Evolutionary conservation across 2,113 vertebrate genomes (phyloP).

Genomic region (Orcinus orca): DNA sequence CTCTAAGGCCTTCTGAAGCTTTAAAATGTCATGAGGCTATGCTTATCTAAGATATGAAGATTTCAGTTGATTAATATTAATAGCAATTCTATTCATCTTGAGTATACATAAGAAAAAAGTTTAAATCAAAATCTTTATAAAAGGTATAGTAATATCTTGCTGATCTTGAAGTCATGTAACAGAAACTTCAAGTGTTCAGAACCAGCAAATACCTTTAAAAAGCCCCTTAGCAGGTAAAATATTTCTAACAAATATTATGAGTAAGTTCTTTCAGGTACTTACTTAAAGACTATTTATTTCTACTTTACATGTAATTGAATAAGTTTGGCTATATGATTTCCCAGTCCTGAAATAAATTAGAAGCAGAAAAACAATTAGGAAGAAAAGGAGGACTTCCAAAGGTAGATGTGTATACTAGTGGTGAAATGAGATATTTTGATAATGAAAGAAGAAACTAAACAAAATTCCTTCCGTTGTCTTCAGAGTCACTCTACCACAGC

Average conservation of each 20-base stretch:
- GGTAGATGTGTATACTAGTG: background rate
- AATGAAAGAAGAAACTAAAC: background rate
- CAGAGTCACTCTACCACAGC: background rate
- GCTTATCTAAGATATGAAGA: background rate
- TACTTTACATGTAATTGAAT: background rate
- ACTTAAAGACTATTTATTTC: background rate
- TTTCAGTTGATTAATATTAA: slow-evolving; percentile 36
- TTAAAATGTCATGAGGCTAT: background rate
- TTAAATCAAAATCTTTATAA: slow-evolving; percentile 20
- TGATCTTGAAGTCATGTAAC: background rate
- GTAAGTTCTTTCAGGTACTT: background rate
- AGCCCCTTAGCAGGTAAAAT: background rate
- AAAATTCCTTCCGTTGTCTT: background rate
- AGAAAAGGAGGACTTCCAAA: background rate
- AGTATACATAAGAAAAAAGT: background rate
- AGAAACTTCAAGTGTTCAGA: background rate
- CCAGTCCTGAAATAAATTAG: background rate
- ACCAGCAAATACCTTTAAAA: background rate
- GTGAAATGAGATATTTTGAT: background rate
- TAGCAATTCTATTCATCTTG: background rate
- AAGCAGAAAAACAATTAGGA: background rate
- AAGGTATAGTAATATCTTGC: background rate
- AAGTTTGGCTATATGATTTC: background rate
- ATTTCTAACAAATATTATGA: background rate
- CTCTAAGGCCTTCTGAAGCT: background rate